Base-by-base conservation (phyloP, 2,797 vertebrate genomes). In the Anguilla marmorata region DNA sequence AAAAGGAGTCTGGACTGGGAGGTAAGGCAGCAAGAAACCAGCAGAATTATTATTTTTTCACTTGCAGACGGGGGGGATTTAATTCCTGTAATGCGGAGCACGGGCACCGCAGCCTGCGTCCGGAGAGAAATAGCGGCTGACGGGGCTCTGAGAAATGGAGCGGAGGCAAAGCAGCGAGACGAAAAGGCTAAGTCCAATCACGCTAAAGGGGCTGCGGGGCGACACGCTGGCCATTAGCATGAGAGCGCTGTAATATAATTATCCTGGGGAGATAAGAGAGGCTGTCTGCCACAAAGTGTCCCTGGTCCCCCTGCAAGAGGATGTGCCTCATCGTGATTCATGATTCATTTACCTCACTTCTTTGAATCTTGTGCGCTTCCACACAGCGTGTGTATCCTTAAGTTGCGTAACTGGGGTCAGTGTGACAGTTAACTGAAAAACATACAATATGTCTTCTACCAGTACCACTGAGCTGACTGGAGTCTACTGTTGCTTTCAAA, bases 201-300 rank as follows among this genome's bases (percentile, higher is more conserved):
- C 6, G 24, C 90, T 93, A 80, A 92, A 92, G 69, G 91, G 91
- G 88, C 91, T 92, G 92, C 93, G 92, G 91, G 90, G 90, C 91
- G 91, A 88, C 90, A 92, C 41, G 33, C 30, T 63, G 19, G n/a
- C 83, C 93, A 94, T 95, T 94, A 92, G 89, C 94, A 93, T 95
- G 93, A 95, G 94, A 94, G 94, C 91, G 89, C 92, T 91, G 93
- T 93, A 94, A 93, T 94, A 93, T 91, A 92, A 94, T 94, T 92
- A 91, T 93, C 91, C 93, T 89, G 72, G 91, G 92, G 86, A 93
- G 93, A 93, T 41, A 88, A 37, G 88, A 91, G 60, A 27, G 60
- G 24, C 21, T 66, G 88, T 91, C 90, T 54, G 16, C 90, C 87
- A 60, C 90, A 90, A 92, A 91, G 21, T n/a, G 69, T 72, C n/a